phyloP scores from a whole-genome alignment of 1,140 invertebrate species.

The Heliconius hewitsoni region DNA sequence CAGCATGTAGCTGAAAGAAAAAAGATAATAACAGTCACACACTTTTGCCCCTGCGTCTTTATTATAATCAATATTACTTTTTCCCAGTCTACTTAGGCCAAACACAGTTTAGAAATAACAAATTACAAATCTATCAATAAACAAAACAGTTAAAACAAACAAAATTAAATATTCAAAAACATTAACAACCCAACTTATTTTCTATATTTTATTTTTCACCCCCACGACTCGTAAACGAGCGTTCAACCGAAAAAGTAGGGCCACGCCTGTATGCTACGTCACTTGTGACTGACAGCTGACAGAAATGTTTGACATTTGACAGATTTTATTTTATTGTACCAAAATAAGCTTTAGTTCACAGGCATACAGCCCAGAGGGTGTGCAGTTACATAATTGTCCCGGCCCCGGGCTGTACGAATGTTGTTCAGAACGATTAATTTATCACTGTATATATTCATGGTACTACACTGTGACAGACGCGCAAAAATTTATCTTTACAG shows the following conservation, averaged over 20 bases:
- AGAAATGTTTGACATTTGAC: constrained; percentile 46
- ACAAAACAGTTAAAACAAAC: neutral
- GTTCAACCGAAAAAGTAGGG: constrained; percentile 68
- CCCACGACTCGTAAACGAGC: constrained; percentile 57
- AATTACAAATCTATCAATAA: neutral
- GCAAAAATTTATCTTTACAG: constrained; percentile 36
- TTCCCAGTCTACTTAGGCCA: too few species aligned
- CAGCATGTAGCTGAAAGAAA: too few species aligned
- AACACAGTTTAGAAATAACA: neutral
- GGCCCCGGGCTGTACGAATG: constrained; percentile 30
- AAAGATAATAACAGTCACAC: too few species aligned
- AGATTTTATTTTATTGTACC: constrained; percentile 21
- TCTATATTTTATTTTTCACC: constrained; percentile 53
- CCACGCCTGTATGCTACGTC: constrained; percentile 55
- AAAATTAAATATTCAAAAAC: constrained; percentile 14
- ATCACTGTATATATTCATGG: constrained; percentile 37
- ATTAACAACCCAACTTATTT: constrained; percentile 47
- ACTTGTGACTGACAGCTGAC: constrained; percentile 66
- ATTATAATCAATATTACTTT: too few species aligned
- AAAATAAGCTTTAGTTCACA: constrained; percentile 32
- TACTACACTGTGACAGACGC: constrained; percentile 25
- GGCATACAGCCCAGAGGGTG: neutral
- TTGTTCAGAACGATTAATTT: constrained; percentile 40
- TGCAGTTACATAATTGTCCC: constrained; percentile 18
- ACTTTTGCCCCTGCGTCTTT: too few species aligned